These are phyloP conservation scores for Tinamus guttatus DNA, from an alignment of 2,113 vertebrate genomes.

Conservation along the genomic window DNA sequence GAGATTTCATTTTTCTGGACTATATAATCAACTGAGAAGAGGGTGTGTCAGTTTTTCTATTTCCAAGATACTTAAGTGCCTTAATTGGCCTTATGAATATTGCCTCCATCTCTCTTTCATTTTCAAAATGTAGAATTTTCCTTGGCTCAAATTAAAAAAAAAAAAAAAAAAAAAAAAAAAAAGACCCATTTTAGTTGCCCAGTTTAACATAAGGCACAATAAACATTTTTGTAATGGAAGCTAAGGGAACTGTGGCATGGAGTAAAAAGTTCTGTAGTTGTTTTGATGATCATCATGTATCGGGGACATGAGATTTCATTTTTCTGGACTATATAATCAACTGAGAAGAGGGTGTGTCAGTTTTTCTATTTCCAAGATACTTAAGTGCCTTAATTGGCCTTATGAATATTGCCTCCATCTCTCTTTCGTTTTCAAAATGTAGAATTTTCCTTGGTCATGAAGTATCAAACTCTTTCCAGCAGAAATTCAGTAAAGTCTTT, in stretches of 20 bases:
- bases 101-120: background rate
- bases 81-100: background rate
- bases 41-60: background rate
- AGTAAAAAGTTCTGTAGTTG: accelerated
- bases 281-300: background rate
- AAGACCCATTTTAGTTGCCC: background rate
- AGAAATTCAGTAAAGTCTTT: background rate
- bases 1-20: background rate
- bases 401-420: background rate
- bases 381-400: background rate
- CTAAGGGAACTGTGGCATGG: background rate
- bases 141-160: no score
- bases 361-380: background rate
- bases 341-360: background rate
- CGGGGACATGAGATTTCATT: background rate
- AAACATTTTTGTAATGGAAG: background rate
- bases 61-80: background rate
- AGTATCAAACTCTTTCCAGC: background rate
- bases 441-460: background rate
- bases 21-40: background rate
- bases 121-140: background rate
- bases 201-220: background rate
- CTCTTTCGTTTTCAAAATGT: background rate
- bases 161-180: no score
- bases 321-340: background rate